Evolutionary conservation across 2,888 invertebrate genomes (phyloP).

Genomic region (Carabus problematicus): DNA sequence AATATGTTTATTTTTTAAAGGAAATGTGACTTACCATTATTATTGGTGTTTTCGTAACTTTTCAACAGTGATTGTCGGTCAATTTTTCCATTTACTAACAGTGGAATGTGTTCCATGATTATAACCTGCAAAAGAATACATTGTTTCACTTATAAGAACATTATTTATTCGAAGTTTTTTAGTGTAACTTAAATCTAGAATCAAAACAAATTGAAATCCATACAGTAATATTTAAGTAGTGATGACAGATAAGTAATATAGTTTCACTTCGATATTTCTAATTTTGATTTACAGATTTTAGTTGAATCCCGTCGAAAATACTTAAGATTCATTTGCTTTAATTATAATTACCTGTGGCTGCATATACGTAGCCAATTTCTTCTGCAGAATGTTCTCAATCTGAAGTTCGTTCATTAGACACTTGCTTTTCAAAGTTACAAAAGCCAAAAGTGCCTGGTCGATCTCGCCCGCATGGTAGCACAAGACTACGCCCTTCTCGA

Average conservation of each 20-base stretch:
- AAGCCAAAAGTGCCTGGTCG: constrained; percentile 75
- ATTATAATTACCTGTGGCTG: constrained; percentile 69
- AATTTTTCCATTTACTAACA: constrained; percentile 86
- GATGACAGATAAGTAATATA: no score
- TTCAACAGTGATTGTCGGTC: constrained; percentile 81
- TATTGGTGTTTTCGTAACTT: constrained; percentile 75
- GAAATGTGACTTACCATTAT: constrained; percentile 65
- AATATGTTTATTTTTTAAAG: no score
- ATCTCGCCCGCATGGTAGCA: constrained; percentile 80
- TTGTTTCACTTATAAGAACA: no score
- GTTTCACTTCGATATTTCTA: no score
- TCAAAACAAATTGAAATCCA: no score
- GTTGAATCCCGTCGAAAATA: no score
- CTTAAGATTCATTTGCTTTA: background rate
- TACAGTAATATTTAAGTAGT: no score
- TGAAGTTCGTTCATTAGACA: constrained; percentile 61
- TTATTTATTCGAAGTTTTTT: no score
- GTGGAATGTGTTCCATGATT: constrained; percentile 75
- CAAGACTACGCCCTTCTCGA: constrained; percentile 80
- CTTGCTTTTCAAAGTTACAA: constrained; percentile 61
- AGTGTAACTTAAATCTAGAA: no score
- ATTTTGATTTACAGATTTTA: no score
- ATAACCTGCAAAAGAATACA: no score
- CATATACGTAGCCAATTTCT: constrained; percentile 77
- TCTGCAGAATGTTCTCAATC: constrained; percentile 70